Base-by-base conservation (phyloP, 2,113 vertebrate genomes). In the Nothocercus julius region DNA sequence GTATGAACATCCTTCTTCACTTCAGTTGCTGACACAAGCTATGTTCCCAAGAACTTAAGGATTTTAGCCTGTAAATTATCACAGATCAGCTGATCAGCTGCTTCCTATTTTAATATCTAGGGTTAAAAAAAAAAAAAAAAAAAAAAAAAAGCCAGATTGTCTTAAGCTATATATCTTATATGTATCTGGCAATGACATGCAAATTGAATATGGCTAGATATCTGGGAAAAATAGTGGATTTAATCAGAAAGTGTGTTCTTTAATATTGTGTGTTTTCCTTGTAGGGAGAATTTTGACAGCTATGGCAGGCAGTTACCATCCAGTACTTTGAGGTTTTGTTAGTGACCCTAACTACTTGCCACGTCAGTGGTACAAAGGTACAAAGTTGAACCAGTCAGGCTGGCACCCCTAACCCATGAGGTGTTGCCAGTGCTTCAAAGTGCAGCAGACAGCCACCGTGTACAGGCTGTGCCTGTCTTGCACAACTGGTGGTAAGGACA, bases 21-120 rank as follows among this genome's bases (percentile, higher is more conserved):
- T 78, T 54, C 56, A 81, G 54, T 18, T 78, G 74, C 58, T 90
- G 70, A n/a, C 8, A 1, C 70, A 90, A 96, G 90, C 56, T 82
- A 4, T 76, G 49, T 93, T 97, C 75, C 94, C 93, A 91, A 90
- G 93, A 95, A 94, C 89, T 85, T 64, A 90, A 89, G 92, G 95
- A 94, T 90, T 85, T 67, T 42, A 47, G 27, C 19, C 75, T 92
- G 30, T 68, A 85, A 69, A 59, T 68, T 4, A 34, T 54, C 74
- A 17, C 42, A 27, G 27, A 15, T 44, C 34, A 79, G 83, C 73
- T 9, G 27, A 15, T 44, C 34, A 79, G 83, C 73, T 9, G 7
- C 7, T 1, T 28, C 56, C 47, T 75, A 2, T 75, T 86, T 76
- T 42, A 70, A 6, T 56, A 49, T 30, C 38, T 69, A 49, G 13